These are phyloP conservation scores for Leuciscus idus DNA, from an alignment of 2,113 vertebrate species.

Conservation along the genomic window DNA sequence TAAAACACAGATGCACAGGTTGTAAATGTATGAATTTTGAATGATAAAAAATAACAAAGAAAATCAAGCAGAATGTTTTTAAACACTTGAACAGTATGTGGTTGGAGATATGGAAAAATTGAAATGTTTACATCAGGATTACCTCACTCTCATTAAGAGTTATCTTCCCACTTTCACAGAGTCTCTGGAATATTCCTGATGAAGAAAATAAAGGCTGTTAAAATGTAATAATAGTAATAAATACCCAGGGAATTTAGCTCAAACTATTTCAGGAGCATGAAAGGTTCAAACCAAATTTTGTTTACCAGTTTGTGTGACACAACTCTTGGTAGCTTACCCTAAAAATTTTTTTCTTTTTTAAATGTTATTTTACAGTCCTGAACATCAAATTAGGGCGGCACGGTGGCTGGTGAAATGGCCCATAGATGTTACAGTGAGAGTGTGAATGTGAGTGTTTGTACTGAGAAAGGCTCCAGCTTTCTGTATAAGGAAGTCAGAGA, in stretches of 20 bases:
- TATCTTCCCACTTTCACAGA: conserved; percentile 62
- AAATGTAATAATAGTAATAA: background rate
- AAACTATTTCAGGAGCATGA: background rate
- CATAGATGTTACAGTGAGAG: too few relatives aligned
- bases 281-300: background rate
- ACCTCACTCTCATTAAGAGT: conserved; percentile 67
- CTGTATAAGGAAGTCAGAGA: too few relatives aligned
- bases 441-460: too few relatives aligned
- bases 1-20: conserved; percentile 45
- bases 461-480: too few relatives aligned
- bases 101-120: background rate
- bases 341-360: too few relatives aligned
- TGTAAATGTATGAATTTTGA: background rate
- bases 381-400: background rate
- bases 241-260: background rate
- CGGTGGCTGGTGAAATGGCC: too few relatives aligned
- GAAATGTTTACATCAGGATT: conserved; percentile 39
- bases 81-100: background rate
- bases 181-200: conserved; percentile 72
- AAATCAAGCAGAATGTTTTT: background rate
- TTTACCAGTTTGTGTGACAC: background rate
- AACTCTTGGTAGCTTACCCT: background rate
- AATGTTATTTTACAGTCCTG: background rate
- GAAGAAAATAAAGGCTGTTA: background rate
- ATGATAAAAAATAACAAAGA: background rate